Evolutionary conservation across 2,888 invertebrate species (phyloP).

Genomic region (Pediacus dermestoides): DNA sequence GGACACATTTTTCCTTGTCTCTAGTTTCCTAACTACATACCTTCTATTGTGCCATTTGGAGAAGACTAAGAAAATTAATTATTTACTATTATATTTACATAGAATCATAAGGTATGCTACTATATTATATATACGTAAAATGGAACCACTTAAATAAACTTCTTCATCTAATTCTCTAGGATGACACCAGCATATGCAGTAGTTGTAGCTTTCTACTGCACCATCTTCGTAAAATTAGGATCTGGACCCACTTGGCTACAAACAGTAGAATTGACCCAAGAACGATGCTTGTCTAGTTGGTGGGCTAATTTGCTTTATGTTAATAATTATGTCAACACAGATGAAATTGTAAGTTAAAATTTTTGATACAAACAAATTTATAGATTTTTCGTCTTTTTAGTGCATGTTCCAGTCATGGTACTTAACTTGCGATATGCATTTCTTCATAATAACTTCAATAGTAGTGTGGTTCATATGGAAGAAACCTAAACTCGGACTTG

Average conservation of each 20-base stretch:
- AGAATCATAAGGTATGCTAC: slow-evolving; percentile 65
- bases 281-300: slow-evolving; percentile 61
- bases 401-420: slow-evolving; percentile 59
- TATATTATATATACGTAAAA: no score
- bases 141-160: no score
- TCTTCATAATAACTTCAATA: no score
- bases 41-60: slow-evolving; percentile 63
- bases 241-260: slow-evolving; percentile 71
- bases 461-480: slow-evolving; percentile 35
- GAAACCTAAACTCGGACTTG: slow-evolving; percentile 32
- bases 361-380: no score
- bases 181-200: slow-evolving; percentile 70
- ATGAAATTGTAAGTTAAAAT: slow-evolving; percentile 57
- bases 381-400: no score
- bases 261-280: slow-evolving; percentile 50
- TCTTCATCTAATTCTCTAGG: no score
- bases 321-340: slow-evolving; percentile 66
- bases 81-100: slow-evolving; percentile 58
- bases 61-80: slow-evolving; percentile 56
- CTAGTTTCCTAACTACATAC: no score
- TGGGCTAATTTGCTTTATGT: no score
- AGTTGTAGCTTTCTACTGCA: slow-evolving; percentile 68
- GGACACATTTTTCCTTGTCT: slow-evolving; percentile 64
- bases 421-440: no score
- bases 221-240: slow-evolving; percentile 64